Evolutionary conservation across 2,888 invertebrate species (phyloP).

Genomic region (Platerodrilus igneus): DNA sequence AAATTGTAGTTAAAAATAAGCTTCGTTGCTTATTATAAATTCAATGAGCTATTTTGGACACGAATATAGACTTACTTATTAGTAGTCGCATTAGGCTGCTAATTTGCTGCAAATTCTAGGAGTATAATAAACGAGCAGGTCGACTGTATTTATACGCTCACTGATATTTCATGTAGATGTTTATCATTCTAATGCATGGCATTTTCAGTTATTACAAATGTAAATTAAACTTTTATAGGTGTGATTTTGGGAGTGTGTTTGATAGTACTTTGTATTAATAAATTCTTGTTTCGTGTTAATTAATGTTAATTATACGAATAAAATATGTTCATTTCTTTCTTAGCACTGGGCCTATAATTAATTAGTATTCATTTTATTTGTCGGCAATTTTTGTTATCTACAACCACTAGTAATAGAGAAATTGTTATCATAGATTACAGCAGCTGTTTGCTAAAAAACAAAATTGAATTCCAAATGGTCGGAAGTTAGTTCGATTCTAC

Average conservation of each 20-base stretch:
- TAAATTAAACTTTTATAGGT: slow-evolving; percentile 44
- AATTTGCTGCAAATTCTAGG: slow-evolving; percentile 3
- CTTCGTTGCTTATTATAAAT: too few relatives aligned
- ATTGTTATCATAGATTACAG: too few relatives aligned
- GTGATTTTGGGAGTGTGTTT: slow-evolving; percentile 42
- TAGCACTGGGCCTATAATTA: too few relatives aligned
- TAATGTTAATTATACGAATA: slow-evolving; percentile 19
- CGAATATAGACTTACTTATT: slow-evolving; percentile 30
- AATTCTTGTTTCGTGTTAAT: slow-evolving; percentile 19
- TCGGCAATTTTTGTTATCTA: too few relatives aligned
- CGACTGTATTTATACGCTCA: slow-evolving; percentile 31
- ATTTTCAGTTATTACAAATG: slow-evolving; percentile 46
- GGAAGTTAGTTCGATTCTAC: too few relatives aligned
- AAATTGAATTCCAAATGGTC: too few relatives aligned
- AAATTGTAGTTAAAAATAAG: too few relatives aligned
- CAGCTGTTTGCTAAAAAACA: too few relatives aligned
- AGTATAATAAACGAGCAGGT: slow-evolving; percentile 17
- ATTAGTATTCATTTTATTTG: too few relatives aligned
- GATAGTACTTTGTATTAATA: slow-evolving; percentile 40
- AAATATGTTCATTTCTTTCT: too few relatives aligned
- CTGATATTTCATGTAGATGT: slow-evolving; percentile 41
- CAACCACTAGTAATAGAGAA: too few relatives aligned
- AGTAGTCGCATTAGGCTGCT: slow-evolving; percentile 16
- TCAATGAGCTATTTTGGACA: slow-evolving; percentile 26
- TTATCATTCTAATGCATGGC: slow-evolving; percentile 43